These are phyloP conservation scores for Unio delphinus DNA, from an alignment of 2,888 invertebrate genomes.

Conservation along the genomic window DNA sequence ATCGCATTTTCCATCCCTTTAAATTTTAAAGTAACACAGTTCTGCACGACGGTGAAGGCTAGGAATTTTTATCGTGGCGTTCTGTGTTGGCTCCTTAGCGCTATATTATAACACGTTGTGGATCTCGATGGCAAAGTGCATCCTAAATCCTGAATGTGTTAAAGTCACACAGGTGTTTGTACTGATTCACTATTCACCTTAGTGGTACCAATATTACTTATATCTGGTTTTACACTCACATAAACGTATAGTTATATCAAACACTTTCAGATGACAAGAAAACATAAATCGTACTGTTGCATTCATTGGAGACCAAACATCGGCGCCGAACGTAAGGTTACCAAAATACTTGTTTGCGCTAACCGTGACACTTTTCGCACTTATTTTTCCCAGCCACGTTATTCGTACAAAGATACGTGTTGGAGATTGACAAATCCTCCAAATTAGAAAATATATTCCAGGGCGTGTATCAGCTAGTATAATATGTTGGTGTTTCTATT, in stretches of 20 bases:
- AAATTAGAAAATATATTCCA: constrained; percentile 20
- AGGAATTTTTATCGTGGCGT: constrained; percentile 12
- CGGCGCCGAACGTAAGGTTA: constrained; percentile 17
- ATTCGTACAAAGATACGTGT: constrained; percentile 28
- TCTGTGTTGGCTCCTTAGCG: constrained; percentile 19
- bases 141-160: constrained; percentile 12
- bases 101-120: constrained; percentile 40
- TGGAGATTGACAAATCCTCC: constrained; percentile 10
- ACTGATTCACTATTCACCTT: constrained; percentile 40
- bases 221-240: constrained; percentile 5
- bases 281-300: too few relatives aligned
- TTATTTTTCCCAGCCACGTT: constrained; percentile 8
- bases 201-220: constrained; percentile 39
- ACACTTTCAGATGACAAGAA: too few relatives aligned
- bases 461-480: constrained; percentile 44
- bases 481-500: constrained; percentile 50
- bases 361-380: constrained; percentile 39
- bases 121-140: constrained; percentile 27
- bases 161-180: constrained; percentile 23
- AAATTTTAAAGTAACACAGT: constrained; percentile 17
- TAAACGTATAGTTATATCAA: too few relatives aligned
- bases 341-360: constrained; percentile 43
- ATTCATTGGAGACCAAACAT: too few relatives aligned
- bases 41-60: constrained; percentile 25
- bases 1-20: constrained; percentile 44